phyloP scores from a whole-genome alignment of 2,888 invertebrate genomes.

The Thelaira solivaga region DNA sequence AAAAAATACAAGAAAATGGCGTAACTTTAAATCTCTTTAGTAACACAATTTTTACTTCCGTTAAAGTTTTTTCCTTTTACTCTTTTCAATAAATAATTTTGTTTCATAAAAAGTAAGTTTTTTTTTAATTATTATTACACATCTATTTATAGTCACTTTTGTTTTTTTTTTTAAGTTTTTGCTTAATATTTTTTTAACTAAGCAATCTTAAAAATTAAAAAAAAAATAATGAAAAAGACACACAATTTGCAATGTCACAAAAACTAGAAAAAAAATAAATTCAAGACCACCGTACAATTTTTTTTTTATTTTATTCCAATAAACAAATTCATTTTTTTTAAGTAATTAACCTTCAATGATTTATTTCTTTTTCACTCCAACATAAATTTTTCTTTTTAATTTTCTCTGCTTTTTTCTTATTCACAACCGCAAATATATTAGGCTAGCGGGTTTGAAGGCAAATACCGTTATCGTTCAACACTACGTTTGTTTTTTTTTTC shows the following conservation, averaged over 20 bases:
- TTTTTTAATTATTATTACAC: background rate
- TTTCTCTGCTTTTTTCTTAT: slow-evolving; percentile 28
- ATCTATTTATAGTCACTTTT: background rate
- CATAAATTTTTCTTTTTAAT: slow-evolving; percentile 13
- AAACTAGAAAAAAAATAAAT: background rate
- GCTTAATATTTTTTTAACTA: slow-evolving; percentile 20
- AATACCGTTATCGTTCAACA: slow-evolving; percentile 34
- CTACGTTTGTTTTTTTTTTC: slow-evolving; percentile 40
- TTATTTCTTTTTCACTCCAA: slow-evolving; percentile 35
- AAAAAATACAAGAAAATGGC: slow-evolving; percentile 56
- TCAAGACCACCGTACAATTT: slow-evolving; percentile 22
- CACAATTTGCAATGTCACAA: slow-evolving; percentile 50
- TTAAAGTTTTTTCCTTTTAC: background rate
- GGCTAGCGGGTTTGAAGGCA: slow-evolving; percentile 61
- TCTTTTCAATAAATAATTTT: background rate
- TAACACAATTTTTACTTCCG: slow-evolving; percentile 30
- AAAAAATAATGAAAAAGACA: slow-evolving; percentile 9
- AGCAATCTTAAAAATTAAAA: slow-evolving; percentile 23
- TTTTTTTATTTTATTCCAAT: background rate
- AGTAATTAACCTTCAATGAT: slow-evolving; percentile 17
- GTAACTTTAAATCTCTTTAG: slow-evolving; percentile 54
- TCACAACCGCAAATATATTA: slow-evolving; percentile 64
- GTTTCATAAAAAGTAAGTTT: background rate
- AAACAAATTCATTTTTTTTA: background rate
- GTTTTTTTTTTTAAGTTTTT: background rate